A percentile compares a stretch with the other conserved stretches of the same genome.
phyloP scores from a whole-genome alignment of 2,888 invertebrate species.

The Macaria notata region DNA sequence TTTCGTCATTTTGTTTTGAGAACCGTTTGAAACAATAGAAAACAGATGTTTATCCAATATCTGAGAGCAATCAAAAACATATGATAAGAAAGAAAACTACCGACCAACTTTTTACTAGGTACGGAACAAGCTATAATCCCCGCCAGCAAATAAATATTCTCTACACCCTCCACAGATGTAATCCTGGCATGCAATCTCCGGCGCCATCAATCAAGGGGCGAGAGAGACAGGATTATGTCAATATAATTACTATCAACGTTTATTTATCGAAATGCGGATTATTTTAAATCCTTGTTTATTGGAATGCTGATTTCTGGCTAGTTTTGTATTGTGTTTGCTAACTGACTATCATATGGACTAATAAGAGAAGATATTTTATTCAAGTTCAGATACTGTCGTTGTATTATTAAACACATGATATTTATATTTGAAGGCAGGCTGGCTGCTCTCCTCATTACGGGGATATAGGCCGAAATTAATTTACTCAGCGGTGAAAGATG shows the following conservation, averaged over 20 bases:
- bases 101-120: constrained; percentile 46
- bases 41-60: too few relatives aligned
- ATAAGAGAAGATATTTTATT: background rate
- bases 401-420: background rate
- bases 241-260: constrained; percentile 30
- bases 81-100: too few relatives aligned
- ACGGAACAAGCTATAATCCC: constrained; percentile 58
- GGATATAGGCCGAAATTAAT: constrained; percentile 69
- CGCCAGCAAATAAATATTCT: constrained; percentile 72
- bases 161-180: constrained; percentile 75
- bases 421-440: constrained; percentile 42
- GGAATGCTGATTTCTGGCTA: too few relatives aligned
- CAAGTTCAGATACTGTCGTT: constrained; percentile 4
- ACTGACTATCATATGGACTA: too few relatives aligned
- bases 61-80: too few relatives aligned
- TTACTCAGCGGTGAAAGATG: constrained; percentile 53
- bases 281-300: too few relatives aligned
- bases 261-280: constrained; percentile 22
- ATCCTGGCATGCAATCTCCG: constrained; percentile 80
- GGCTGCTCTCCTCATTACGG: constrained; percentile 56
- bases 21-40: too few relatives aligned
- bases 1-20: constrained; percentile 16
- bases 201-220: constrained; percentile 67
- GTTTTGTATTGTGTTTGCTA: too few relatives aligned
- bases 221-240: constrained; percentile 21